Evolutionary conservation across 2,888 invertebrate genomes (phyloP).

Genomic region (Ethmia dodecea): DNA sequence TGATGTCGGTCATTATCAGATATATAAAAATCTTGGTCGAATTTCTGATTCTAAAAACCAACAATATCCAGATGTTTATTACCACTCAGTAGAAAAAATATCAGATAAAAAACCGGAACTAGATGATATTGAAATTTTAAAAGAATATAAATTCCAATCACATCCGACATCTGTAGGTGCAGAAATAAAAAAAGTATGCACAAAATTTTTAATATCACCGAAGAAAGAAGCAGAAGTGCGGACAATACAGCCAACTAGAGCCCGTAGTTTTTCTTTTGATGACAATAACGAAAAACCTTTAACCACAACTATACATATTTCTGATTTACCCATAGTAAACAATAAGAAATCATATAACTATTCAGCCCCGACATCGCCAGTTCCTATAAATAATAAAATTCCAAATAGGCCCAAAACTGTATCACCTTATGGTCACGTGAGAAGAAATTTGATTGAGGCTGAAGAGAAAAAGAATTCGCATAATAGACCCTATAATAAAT

Average conservation of each 20-base stretch:
- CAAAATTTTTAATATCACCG: slow-evolving; percentile 63
- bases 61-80: slow-evolving; percentile 58
- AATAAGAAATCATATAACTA: slow-evolving; percentile 56
- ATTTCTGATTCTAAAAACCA: slow-evolving; percentile 1
- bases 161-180: slow-evolving; percentile 63
- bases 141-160: slow-evolving; percentile 42
- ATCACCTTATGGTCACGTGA: slow-evolving; percentile 60
- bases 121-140: slow-evolving; percentile 53
- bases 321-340: slow-evolving; percentile 5
- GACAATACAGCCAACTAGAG: slow-evolving; percentile 61
- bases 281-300: slow-evolving; percentile 21
- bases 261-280: slow-evolving; percentile 59
- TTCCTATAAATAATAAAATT: slow-evolving; percentile 50
- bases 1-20: slow-evolving; percentile 28
- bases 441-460: slow-evolving; percentile 56
- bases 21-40: too few species aligned
- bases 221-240: slow-evolving; percentile 70
- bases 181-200: slow-evolving; percentile 67
- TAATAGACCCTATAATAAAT: slow-evolving; percentile 40
- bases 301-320: not conserved
- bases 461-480: slow-evolving; percentile 58
- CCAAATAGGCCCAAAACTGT: slow-evolving; percentile 64
- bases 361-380: slow-evolving; percentile 66
- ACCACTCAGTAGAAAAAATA: slow-evolving; percentile 62
- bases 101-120: slow-evolving; percentile 44